These are phyloP conservation scores for Atrina japonica DNA, from an alignment of 2,888 invertebrate species.

Conservation along the genomic window DNA sequence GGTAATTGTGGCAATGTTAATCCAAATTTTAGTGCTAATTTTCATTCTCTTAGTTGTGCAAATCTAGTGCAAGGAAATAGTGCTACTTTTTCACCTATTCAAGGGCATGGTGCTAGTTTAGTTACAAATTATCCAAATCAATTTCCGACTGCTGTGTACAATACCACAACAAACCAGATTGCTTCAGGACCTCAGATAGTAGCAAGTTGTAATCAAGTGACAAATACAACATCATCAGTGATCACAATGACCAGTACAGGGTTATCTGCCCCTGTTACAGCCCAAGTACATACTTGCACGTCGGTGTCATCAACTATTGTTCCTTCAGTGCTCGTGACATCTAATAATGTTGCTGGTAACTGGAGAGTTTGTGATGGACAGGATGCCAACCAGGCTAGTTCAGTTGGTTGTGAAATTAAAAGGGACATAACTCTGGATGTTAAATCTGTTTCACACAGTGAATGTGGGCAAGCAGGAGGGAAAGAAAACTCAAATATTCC, in stretches of 20 bases:
- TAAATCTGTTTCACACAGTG: background rate
- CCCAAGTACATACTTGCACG: constrained; percentile 34
- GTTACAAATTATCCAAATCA: no score
- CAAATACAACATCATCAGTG: constrained; percentile 57
- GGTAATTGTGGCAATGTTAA: constrained; percentile 12
- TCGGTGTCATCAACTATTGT: constrained; percentile 36
- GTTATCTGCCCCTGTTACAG: constrained; percentile 40
- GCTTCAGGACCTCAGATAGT: constrained; percentile 18
- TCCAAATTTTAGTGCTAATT: constrained; percentile 13
- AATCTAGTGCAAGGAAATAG: background rate
- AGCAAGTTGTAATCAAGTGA: constrained; percentile 49
- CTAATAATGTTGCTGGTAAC: background rate
- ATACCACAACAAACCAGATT: background rate
- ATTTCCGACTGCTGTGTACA: background rate
- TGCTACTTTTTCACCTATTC: background rate
- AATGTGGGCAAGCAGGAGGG: background rate
- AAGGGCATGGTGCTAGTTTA: background rate
- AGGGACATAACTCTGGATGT: constrained; percentile 6
- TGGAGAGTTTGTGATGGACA: background rate
- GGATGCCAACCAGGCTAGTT: background rate
- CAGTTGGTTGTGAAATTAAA: constrained; percentile 2
- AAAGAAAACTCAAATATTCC: constrained; percentile 12
- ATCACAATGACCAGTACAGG: constrained; percentile 47
- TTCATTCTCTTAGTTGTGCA: constrained; percentile 8
- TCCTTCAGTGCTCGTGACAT: background rate